Percentiles rank a stretch among this genome's conserved stretches.
These are phyloP conservation scores for Timema cristinae DNA, from an alignment of 2,888 invertebrate genomes.

Conservation along the genomic window DNA sequence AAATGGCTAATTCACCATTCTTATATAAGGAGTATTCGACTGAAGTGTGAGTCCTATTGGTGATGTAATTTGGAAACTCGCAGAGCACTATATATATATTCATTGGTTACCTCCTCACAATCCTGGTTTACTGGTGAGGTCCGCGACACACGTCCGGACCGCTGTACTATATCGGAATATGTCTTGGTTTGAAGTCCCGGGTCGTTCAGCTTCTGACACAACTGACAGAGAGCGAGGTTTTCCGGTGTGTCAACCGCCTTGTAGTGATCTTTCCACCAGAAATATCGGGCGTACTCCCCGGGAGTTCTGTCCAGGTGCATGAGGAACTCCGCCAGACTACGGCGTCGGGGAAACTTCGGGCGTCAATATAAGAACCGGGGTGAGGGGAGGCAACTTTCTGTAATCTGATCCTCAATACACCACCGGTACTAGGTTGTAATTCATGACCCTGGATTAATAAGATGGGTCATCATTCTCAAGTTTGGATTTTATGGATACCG, in stretches of 20 bases:
- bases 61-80: too few species aligned
- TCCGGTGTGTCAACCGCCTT: conserved; percentile 40
- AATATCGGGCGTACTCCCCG: conserved; percentile 58
- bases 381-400: conserved; percentile 54
- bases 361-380: conserved; percentile 60
- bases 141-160: background rate
- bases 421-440: conserved; percentile 60
- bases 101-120: too few species aligned
- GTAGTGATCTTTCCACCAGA: conserved; percentile 53
- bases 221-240: background rate
- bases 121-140: too few species aligned
- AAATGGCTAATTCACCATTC: too few species aligned
- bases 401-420: conserved; percentile 64
- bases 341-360: conserved; percentile 56
- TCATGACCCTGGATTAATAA: too few species aligned
- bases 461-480: too few species aligned
- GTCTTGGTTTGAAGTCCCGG: background rate
- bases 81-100: too few species aligned
- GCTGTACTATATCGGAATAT: background rate
- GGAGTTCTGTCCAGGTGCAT: conserved; percentile 50
- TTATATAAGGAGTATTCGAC: too few species aligned
- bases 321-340: conserved; percentile 55
- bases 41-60: too few species aligned
- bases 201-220: conserved; percentile 1
- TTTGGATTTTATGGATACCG: too few species aligned